These are phyloP conservation scores for Lanistes nyassanus DNA, from an alignment of 1,140 invertebrate species.

Conservation along the genomic window DNA sequence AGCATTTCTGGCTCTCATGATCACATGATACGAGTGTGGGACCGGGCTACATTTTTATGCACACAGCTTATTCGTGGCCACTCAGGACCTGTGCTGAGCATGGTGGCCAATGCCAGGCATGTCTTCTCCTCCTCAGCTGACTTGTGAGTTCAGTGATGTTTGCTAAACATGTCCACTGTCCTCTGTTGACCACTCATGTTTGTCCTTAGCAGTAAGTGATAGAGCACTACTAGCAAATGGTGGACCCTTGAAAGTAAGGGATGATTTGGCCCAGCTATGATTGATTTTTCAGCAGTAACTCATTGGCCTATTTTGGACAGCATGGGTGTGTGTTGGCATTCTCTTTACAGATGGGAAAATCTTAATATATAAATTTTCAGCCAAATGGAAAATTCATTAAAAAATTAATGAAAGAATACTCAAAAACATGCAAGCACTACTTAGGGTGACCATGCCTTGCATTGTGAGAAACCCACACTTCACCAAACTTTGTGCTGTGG, in stretches of 20 bases:
- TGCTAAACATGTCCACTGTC: background rate
- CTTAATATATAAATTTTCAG: background rate
- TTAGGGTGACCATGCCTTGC: too few species aligned
- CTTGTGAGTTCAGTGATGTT: slow-evolving; percentile 40
- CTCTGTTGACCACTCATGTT: too few species aligned
- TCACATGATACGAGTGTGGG: slow-evolving; percentile 46
- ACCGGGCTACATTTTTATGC: slow-evolving; percentile 42
- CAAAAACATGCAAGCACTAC: background rate
- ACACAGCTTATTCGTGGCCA: slow-evolving; percentile 47
- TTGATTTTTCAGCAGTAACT: background rate
- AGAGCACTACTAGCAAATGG: too few species aligned
- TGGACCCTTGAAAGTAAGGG: too few species aligned
- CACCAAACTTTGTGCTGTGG: too few species aligned
- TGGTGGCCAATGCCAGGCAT: slow-evolving; percentile 46
- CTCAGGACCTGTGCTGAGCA: slow-evolving; percentile 39
- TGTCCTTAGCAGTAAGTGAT: too few species aligned
- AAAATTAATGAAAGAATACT: background rate
- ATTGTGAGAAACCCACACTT: too few species aligned
- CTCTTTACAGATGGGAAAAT: background rate
- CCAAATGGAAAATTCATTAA: background rate
- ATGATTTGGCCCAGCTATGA: too few species aligned
- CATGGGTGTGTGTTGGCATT: too few species aligned
- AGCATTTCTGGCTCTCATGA: slow-evolving; percentile 39
- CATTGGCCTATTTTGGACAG: too few species aligned
- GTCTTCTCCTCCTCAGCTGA: slow-evolving; percentile 48